A percentile compares a stretch with the other conserved stretches of the same genome.
Conservation (phyloP, 1,140 invertebrate genomes). For the Aricia agestis region DNA sequence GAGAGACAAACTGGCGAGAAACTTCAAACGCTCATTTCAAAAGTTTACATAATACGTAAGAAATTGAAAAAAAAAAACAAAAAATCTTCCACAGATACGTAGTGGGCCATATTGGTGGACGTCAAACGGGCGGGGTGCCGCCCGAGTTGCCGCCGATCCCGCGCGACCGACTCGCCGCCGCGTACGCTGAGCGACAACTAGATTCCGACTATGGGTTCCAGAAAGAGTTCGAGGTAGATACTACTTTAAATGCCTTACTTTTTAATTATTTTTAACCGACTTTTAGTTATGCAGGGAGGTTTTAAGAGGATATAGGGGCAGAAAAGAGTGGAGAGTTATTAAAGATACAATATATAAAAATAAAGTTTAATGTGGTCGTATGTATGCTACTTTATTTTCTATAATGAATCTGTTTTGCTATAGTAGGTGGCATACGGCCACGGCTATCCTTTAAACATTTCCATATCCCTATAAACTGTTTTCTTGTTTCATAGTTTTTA, state of each 20-base stretch:
- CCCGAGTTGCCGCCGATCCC: slow-evolving; percentile 89
- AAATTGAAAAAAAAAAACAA: not conserved
- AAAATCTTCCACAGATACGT: slow-evolving; percentile 41
- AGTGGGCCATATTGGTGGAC: slow-evolving; percentile 72
- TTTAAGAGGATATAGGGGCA: no score
- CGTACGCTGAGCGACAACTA: slow-evolving; percentile 87
- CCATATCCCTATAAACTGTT: no score
- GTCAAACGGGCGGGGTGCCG: slow-evolving; percentile 81
- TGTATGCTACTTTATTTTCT: no score
- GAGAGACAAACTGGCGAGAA: not conserved
- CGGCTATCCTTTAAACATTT: no score
- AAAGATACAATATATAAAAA: no score
- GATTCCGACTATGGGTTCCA: slow-evolving; percentile 93
- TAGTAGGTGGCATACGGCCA: no score
- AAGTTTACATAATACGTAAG: not conserved
- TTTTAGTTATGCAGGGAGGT: no score
- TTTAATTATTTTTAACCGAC: no score
- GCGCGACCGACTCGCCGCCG: slow-evolving; percentile 81
- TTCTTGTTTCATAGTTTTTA: no score
- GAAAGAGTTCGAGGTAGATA: slow-evolving; percentile 85
- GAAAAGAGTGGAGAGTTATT: no score
- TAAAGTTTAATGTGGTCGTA: no score
- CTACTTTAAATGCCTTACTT: not conserved
- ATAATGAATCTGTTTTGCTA: no score
- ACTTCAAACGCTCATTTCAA: not conserved